A percentile compares a stretch with the other conserved stretches of the same genome.
These are phyloP conservation scores for Acyrthosiphon pisum DNA, from an alignment of 1,140 invertebrate species.

Conservation along the genomic window DNA sequence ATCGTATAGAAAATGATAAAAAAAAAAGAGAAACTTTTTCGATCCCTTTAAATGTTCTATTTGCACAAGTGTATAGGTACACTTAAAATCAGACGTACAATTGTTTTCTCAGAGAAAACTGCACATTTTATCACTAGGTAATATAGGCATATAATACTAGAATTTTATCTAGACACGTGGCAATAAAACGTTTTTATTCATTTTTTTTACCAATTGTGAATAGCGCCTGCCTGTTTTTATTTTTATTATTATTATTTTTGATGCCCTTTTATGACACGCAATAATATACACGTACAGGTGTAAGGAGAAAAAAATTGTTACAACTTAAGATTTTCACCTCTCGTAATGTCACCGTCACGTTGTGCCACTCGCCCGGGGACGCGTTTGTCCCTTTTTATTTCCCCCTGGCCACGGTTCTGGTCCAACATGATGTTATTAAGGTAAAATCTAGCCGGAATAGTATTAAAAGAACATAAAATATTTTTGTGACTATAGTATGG, in stretches of 20 bases:
- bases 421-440: neutral
- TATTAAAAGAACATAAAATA: neutral
- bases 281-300: neutral
- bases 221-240: neutral
- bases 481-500: neutral
- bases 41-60: neutral
- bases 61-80: neutral
- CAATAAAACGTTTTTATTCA: neutral
- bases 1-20: neutral
- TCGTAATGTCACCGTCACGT: neutral
- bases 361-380: neutral
- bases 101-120: neutral
- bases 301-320: neutral
- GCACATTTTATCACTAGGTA: neutral
- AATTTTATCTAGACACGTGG: neutral
- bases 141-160: neutral
- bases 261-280: neutral
- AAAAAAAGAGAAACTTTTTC: neutral
- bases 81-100: neutral
- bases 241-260: slow-evolving; percentile 8
- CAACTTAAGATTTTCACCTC: neutral
- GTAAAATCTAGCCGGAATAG: neutral
- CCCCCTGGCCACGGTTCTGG: neutral
- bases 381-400: neutral
- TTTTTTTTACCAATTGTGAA: neutral